phyloP scores from a whole-genome alignment of 2,797 vertebrate genomes.

The Crenichthys baileyi region DNA sequence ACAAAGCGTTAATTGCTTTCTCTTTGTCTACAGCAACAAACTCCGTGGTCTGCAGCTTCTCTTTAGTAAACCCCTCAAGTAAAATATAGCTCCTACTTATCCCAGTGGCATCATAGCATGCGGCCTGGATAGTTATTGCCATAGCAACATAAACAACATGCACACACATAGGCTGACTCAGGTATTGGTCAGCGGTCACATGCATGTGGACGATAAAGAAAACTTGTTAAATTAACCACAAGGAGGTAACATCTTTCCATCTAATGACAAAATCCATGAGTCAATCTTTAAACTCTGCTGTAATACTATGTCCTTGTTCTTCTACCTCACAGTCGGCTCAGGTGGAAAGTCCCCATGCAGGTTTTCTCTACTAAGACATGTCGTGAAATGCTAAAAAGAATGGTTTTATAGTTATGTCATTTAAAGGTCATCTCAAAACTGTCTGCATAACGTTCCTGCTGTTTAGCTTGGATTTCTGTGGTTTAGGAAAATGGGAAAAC shows the following conservation, averaged over 20 bases:
- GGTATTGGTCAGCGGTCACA: conserved; percentile 66
- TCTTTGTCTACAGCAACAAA: not conserved
- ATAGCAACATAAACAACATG: conserved; percentile 57
- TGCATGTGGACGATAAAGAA: conserved; percentile 58
- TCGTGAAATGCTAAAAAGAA: conserved; percentile 27
- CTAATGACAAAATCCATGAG: conserved; percentile 49
- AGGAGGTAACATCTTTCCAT: conserved; percentile 41
- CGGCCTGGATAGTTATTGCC: conserved; percentile 37
- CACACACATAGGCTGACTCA: conserved; percentile 50
- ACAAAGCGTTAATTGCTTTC: not conserved
- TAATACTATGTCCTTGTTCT: conserved; percentile 25
- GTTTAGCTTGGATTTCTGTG: conserved; percentile 56
- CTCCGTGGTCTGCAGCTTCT: conserved; percentile 5
- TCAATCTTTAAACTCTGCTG: conserved; percentile 31
- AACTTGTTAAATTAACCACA: conserved; percentile 59
- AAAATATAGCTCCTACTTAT: conserved; percentile 24
- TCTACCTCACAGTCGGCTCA: conserved; percentile 35
- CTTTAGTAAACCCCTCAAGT: conserved; percentile 21
- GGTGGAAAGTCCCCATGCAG: conserved; percentile 57
- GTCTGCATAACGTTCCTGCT: conserved; percentile 19
- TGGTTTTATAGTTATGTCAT: conserved; percentile 33
- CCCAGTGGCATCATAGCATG: conserved; percentile 36
- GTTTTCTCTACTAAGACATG: conserved; percentile 31
- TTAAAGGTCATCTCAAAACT: conserved; percentile 43
- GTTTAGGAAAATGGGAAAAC: conserved; percentile 69